Conservation (phyloP, 2,113 vertebrate species). For the Calidris pugnax region DNA sequence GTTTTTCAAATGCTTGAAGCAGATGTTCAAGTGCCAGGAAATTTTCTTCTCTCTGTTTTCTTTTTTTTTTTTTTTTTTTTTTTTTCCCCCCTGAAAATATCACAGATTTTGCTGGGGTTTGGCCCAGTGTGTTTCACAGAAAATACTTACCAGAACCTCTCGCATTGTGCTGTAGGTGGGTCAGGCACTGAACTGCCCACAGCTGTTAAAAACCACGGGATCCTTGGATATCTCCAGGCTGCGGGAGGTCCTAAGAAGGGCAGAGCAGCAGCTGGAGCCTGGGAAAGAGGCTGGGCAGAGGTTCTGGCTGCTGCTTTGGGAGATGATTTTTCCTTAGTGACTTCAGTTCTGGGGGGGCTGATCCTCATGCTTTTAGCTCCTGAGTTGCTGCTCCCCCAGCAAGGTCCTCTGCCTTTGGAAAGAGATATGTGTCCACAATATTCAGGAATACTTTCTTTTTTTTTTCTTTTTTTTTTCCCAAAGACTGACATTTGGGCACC, state of each 20-base stretch:
- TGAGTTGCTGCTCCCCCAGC: background rate
- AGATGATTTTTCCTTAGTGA: background rate
- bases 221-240: background rate
- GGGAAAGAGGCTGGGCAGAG: background rate
- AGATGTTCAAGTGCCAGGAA: constrained; percentile 72
- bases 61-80: accelerated
- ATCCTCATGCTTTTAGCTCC: background rate
- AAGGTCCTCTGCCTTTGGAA: background rate
- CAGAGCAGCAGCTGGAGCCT: background rate
- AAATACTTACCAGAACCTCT: background rate
- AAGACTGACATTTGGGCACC: background rate
- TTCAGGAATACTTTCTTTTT: background rate
- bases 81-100: background rate
- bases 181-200: background rate
- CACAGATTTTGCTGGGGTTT: background rate
- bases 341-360: background rate
- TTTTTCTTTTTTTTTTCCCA: accelerated
- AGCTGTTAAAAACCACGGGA: accelerated
- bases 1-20: constrained; percentile 72
- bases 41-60: background rate
- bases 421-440: background rate
- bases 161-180: background rate
- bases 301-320: background rate
- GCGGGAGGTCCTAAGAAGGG: background rate
- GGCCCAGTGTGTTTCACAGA: background rate